phyloP scores from a whole-genome alignment of 2,888 invertebrate species.

The Lacanobia oleracea region DNA sequence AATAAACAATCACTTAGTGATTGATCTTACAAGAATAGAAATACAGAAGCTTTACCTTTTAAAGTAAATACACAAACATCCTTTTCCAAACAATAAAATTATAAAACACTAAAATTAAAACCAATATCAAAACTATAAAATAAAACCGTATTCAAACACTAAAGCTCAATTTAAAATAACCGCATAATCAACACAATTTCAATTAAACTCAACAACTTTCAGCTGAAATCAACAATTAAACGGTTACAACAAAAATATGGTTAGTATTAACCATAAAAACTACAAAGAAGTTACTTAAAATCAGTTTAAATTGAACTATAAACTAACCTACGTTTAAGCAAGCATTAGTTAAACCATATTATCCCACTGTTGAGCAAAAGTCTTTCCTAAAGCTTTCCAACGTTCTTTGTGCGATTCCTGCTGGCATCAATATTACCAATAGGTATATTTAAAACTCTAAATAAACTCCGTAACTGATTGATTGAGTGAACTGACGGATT shows the following conservation, averaged over 20 bases:
- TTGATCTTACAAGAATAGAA: background rate
- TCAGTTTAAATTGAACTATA: slow-evolving; percentile 8
- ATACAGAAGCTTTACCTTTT: too few species aligned
- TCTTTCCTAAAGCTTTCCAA: too few species aligned
- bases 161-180: background rate
- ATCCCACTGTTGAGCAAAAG: too few species aligned
- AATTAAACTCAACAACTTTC: slow-evolving; percentile 23
- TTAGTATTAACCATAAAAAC: slow-evolving; percentile 43
- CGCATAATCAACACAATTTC: background rate
- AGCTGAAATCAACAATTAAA: slow-evolving; percentile 7
- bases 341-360: too few species aligned
- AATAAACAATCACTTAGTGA: background rate
- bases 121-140: background rate
- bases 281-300: slow-evolving; percentile 35
- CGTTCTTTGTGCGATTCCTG: too few species aligned
- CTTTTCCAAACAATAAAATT: background rate
- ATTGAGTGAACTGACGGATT: too few species aligned
- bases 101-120: slow-evolving; percentile 4
- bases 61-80: background rate
- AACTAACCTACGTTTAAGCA: too few species aligned
- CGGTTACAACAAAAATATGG: too few species aligned
- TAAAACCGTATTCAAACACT: slow-evolving; percentile 2
- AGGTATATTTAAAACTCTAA: too few species aligned
- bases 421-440: too few species aligned
- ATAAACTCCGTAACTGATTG: too few species aligned